Conservation (phyloP, 2,888 invertebrate genomes). For the Cremastinae sp. region DNA sequence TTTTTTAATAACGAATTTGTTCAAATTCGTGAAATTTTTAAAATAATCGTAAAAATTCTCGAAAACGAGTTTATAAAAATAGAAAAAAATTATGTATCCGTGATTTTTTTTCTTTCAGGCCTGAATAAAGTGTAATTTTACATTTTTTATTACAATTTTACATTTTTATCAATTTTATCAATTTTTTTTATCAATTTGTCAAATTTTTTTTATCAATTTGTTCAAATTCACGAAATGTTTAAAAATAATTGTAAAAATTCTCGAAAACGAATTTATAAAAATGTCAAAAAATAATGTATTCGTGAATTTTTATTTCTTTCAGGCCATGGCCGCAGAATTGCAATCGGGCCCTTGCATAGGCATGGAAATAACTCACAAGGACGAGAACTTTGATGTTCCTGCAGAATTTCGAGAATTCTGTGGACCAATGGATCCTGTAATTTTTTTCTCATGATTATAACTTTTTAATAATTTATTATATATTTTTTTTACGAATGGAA, state of each 20-base stretch:
- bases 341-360: constrained; percentile 93
- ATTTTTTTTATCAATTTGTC: too few species aligned
- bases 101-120: neutral
- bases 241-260: too few species aligned
- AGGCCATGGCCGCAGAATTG: constrained; percentile 92
- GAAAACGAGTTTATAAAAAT: too few species aligned
- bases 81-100: neutral
- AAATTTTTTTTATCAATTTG: too few species aligned
- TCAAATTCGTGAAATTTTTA: too few species aligned
- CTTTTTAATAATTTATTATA: neutral
- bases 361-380: constrained; percentile 89
- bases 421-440: constrained; percentile 95
- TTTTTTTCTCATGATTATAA: constrained; percentile 1
- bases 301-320: constrained; percentile 67
- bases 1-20: too few species aligned
- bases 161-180: too few species aligned
- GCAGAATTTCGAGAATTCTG: constrained; percentile 90
- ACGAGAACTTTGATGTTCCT: constrained; percentile 83
- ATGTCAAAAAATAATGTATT: neutral
- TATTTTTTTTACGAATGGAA: too few species aligned
- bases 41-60: too few species aligned
- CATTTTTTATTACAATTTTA: too few species aligned
- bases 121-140: neutral
- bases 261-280: too few species aligned
- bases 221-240: too few species aligned